These are phyloP conservation scores for Paratrypauchen microcephalus DNA, from an alignment of 2,797 vertebrate genomes.

Conservation along the genomic window DNA sequence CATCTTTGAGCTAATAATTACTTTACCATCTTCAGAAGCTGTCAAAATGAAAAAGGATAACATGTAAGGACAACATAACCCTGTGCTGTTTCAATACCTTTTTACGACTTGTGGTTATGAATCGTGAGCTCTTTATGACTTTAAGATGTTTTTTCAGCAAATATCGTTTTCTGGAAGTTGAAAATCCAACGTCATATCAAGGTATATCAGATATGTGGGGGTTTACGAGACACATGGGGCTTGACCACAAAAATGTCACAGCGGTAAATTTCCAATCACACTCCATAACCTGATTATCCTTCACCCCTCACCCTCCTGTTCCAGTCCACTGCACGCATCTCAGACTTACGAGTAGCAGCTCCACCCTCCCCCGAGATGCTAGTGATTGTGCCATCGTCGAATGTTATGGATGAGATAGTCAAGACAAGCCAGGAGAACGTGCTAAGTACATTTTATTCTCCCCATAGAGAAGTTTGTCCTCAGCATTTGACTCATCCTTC, in stretches of 20 bases:
- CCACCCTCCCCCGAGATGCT: slow-evolving; percentile 16
- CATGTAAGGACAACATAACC: slow-evolving; percentile 1
- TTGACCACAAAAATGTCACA: slow-evolving; percentile 4
- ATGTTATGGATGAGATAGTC: slow-evolving; percentile 6
- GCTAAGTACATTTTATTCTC: too few relatives aligned
- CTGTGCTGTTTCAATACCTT: slow-evolving; percentile 13
- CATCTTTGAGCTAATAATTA: too few relatives aligned
- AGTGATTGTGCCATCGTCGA: slow-evolving; percentile 6
- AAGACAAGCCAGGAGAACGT: background rate
- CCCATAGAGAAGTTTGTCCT: too few relatives aligned
- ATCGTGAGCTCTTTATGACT: background rate
- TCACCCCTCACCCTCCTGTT: background rate
- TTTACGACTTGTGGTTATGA: slow-evolving; percentile 11
- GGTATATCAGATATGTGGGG: background rate
- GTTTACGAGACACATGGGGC: slow-evolving; percentile 1
- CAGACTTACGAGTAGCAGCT: slow-evolving; percentile 5
- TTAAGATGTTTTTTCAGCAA: slow-evolving; percentile 15
- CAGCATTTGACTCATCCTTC: too few relatives aligned
- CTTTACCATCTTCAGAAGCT: slow-evolving; percentile 8
- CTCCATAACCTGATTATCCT: background rate
- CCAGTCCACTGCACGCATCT: slow-evolving; percentile 11
- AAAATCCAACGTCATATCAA: background rate
- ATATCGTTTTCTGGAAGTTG: slow-evolving; percentile 6
- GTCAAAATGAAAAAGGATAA: slow-evolving; percentile 2
- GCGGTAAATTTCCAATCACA: background rate